A percentile compares a stretch with the other conserved stretches of the same genome.
These are phyloP conservation scores for Drosophila sechellia DNA, from an alignment of 1,140 invertebrate species.

Conservation along the genomic window DNA sequence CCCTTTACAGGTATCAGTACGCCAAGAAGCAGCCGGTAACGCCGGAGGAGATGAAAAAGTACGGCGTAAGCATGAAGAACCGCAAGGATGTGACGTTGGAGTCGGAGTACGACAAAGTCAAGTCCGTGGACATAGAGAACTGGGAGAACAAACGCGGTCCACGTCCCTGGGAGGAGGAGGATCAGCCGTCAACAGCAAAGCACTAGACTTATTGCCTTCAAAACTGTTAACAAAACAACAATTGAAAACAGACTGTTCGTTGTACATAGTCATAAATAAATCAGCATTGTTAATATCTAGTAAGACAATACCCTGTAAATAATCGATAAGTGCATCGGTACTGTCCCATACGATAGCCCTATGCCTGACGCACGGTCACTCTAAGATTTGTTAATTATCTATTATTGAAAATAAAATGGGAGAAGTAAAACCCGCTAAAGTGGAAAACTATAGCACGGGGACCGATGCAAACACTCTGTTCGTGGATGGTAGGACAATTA, in stretches of 20 bases:
- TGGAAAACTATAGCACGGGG: constrained; percentile 46
- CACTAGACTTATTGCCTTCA: constrained; percentile 37
- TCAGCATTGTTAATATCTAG: constrained; percentile 4
- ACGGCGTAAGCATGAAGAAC: constrained; percentile 88
- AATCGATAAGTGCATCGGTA: background rate
- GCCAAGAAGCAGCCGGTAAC: constrained; percentile 86
- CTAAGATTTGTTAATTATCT: constrained; percentile 43
- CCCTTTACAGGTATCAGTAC: constrained; percentile 88
- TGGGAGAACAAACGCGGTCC: constrained; percentile 93
- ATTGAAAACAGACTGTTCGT: constrained; percentile 24
- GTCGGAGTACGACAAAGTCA: constrained; percentile 89
- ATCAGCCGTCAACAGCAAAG: constrained; percentile 20
- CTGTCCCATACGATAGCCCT: background rate
- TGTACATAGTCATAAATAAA: constrained; percentile 44
- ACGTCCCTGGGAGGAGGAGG: constrained; percentile 90
- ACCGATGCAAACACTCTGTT: constrained; percentile 85
- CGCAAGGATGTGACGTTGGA: constrained; percentile 89
- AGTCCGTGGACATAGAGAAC: constrained; percentile 90
- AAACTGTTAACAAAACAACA: background rate
- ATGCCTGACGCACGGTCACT: constrained; percentile 4
- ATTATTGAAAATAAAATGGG: constrained; percentile 55
- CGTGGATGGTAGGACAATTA: constrained; percentile 86
- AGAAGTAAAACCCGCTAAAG: constrained; percentile 68
- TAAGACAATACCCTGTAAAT: background rate
- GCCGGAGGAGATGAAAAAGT: constrained; percentile 87